A percentile compares a stretch with the other conserved stretches of the same genome.
phyloP scores from a whole-genome alignment of 2,888 invertebrate genomes.

The Cremastobaeus sp. region DNA sequence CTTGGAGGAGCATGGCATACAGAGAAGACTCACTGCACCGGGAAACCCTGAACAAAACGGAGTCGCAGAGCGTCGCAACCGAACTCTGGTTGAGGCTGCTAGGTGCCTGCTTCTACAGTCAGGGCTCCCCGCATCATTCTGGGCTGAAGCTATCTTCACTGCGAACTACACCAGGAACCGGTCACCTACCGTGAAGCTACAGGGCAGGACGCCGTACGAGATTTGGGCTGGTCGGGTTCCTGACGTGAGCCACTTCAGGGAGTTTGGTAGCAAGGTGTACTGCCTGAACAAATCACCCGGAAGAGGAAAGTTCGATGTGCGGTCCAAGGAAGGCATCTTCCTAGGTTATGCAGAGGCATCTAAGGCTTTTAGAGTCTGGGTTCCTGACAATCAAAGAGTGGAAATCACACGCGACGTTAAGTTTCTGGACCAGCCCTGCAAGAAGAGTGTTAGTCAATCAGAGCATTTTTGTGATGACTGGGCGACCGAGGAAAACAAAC shows the following conservation, averaged over 20 bases:
- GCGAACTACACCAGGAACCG: constrained; percentile 18
- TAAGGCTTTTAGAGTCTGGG: constrained; percentile 18
- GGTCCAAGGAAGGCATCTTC: constrained; percentile 11
- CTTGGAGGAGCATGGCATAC: background rate
- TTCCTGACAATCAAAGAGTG: constrained; percentile 2
- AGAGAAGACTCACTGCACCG: background rate
- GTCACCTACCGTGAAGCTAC: constrained; percentile 16
- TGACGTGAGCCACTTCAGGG: constrained; percentile 51
- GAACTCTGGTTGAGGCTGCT: constrained; percentile 37
- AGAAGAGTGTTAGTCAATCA: background rate
- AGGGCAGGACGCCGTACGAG: constrained; percentile 60
- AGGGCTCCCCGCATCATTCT: constrained; percentile 1
- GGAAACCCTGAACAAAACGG: constrained; percentile 62
- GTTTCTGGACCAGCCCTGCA: background rate
- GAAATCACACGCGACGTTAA: constrained; percentile 14
- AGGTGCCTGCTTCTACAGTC: background rate
- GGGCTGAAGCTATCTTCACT: background rate
- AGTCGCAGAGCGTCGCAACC: constrained; percentile 64
- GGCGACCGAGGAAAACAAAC: background rate
- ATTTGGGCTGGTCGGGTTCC: constrained; percentile 52
- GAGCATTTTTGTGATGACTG: constrained; percentile 6
- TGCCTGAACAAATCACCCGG: constrained; percentile 9
- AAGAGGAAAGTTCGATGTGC: constrained; percentile 35
- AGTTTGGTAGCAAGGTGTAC: constrained; percentile 62
- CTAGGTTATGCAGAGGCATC: constrained; percentile 20